phyloP scores from a whole-genome alignment of 92 coral and sea anemone species.

The Porites rus region DNA sequence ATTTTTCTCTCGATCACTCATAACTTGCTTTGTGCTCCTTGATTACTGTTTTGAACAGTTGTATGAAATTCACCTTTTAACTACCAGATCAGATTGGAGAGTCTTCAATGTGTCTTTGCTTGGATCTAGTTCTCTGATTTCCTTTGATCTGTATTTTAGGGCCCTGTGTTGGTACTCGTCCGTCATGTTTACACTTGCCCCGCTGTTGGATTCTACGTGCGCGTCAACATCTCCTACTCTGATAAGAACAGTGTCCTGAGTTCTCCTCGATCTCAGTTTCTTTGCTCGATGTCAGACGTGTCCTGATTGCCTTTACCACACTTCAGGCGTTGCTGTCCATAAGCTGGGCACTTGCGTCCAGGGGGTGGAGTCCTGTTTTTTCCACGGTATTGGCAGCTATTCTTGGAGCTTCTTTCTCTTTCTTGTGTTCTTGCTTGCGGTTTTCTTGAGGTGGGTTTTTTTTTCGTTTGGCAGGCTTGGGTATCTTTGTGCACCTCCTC shows the following conservation, averaged over 20 bases:
- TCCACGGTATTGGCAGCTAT: slow-evolving; percentile 53
- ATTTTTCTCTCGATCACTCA: too few species aligned
- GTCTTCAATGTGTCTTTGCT: too few species aligned
- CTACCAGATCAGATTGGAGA: too few species aligned
- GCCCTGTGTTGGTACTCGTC: slow-evolving; percentile 74
- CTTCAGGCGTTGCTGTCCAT: slow-evolving; percentile 66
- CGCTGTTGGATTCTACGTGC: background rate
- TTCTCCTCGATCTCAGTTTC: slow-evolving; percentile 33
- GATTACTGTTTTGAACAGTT: too few species aligned
- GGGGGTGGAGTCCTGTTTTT: slow-evolving; percentile 40
- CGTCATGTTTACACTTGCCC: slow-evolving; percentile 70
- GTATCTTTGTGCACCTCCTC: slow-evolving; percentile 11
- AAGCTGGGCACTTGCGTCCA: slow-evolving; percentile 65
- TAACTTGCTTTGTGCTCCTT: too few species aligned
- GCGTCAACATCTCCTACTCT: too few species aligned
- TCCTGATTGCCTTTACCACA: slow-evolving; percentile 60
- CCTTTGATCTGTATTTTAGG: slow-evolving; percentile 4
- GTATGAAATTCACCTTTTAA: too few species aligned
- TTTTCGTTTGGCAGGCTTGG: background rate
- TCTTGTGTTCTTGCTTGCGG: slow-evolving; percentile 8
- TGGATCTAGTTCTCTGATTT: too few species aligned
- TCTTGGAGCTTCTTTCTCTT: slow-evolving; percentile 5
- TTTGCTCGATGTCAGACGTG: slow-evolving; percentile 32
- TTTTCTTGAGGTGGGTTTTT: background rate
- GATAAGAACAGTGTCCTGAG: too few species aligned